Percentiles rank a stretch among this genome's conserved stretches.
Evolutionary conservation across 2,113 vertebrate species (phyloP).

Genomic region (Cepphus grylle): DNA sequence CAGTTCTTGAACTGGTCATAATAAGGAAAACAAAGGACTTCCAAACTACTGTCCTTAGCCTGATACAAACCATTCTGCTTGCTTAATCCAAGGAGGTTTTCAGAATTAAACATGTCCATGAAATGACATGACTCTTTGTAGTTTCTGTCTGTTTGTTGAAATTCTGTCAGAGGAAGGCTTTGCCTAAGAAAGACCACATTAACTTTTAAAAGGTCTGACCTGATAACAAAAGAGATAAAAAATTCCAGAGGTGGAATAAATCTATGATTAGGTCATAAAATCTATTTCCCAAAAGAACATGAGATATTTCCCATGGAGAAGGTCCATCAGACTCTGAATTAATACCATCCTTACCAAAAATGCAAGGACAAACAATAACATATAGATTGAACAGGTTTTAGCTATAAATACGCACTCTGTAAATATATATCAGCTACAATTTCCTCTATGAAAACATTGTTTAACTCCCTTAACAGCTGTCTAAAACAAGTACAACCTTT

Average conservation of each 20-base stretch:
- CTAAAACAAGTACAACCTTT: background rate
- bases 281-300: background rate
- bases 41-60: background rate
- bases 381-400: background rate
- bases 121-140: background rate
- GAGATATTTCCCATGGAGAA: background rate
- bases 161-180: background rate
- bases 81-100: background rate
- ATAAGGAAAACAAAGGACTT: background rate
- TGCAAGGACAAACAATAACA: background rate
- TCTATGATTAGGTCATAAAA: background rate
- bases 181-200: background rate
- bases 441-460: background rate
- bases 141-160: background rate
- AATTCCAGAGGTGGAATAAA: background rate
- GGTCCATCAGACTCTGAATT: background rate
- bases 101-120: background rate
- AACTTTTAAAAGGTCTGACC: background rate
- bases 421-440: background rate
- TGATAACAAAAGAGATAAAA: background rate
- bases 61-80: background rate
- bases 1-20: background rate
- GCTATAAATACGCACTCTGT: background rate
- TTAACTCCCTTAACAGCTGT: background rate
- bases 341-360: background rate